Evolutionary conservation across 2,797 vertebrate species (phyloP), one percentile per base, ranked within the genome.

Genomic region (Enteromius radiatus): DNA sequence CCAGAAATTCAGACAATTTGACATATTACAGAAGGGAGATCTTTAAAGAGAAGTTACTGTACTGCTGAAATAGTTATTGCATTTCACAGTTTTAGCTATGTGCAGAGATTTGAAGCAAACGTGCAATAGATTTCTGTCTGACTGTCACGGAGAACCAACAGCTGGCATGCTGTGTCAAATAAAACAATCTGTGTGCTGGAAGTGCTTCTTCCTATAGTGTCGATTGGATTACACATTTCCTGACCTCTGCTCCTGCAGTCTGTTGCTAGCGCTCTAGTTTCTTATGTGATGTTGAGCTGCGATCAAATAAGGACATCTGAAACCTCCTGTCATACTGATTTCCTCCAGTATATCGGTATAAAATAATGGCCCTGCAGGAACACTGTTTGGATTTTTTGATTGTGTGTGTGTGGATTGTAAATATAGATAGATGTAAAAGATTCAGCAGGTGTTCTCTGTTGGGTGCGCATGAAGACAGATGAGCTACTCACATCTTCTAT

Each of bases 381-480:
- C 41, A 47, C 4, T 64, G 41, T 41, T 71, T 54, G 19, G 43
- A 59, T 77, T 75, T 38, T 68, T 31, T 45, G 33, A 67, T 45
- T 74, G 41, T 49, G 19, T 61, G 41, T 76, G 74, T 69, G 56
- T 67, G 28, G 74, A 79, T 63, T 84, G 86, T 77, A 82, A 84
- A 75, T 86, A 63, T 76, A 75, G 69, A 67, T 82, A 59, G 78
- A 82, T 64, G 91, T 91, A 94, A 54, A 80, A 75, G 70, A 80
- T 74, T 91, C 91, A 95, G 93, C 94, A 95, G 93, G 93, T 95
- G 94, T 92, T 94, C 92, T 92, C 92, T 89, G 91, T 86, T 94
- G 92, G 92, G 90, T 91, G 90, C 91, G 91, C 91, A 95, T 93
- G 93, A 93, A 95, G 94, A 95, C 92, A 93, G 92, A 95, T 94